Evolutionary conservation across 2,888 invertebrate genomes (phyloP), one percentile per base, ranked within the genome.

Genomic region (Nebria brevicollis): DNA sequence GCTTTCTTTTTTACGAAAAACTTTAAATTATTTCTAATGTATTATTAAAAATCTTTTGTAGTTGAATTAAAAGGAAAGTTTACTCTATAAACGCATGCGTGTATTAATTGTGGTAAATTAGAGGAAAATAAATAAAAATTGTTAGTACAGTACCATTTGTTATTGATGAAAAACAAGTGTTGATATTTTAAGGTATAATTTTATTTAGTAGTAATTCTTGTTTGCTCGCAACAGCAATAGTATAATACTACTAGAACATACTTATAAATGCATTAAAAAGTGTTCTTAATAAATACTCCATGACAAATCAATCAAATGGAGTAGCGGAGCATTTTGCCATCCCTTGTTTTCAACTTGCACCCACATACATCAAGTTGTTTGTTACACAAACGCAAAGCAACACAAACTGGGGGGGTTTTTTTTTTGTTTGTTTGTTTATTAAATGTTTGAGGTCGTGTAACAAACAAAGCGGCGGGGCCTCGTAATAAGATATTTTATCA

Each of bases 261-360:
- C 80, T 86, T 86, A 85, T 87, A 87, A 87, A 88, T 87, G 87
- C 88, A 87, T 87, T 86, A 86, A 87, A 86, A 86, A 86, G 84
- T 85, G 85, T 85, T 84, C 78, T 81, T 75, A 81, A 83, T 83
- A 85, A 84, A 85, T 85, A 85, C 86, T 86, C 85, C 84, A 82
- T 84, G 84, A 85, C 84, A 84, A 84, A 85, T 84, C 84, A 77
- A 82, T 84, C 84, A 77, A 82, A 84, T 84, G 85, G 85, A 86
- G 85, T 83, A 86, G 83, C 83, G 86, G 86, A 87, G 87, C 87
- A 87, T 87, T 87, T 87, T 87, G 87, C 87, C 87, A 87, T 87
- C 87, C 87, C 87, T 87, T 86, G 83, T 83, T 83, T 34, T 54
- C 8, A 82, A 82, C 83, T 83, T 84, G 72, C 77, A 77, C 72